Conservation (phyloP, 2,113 vertebrate species). For the Oophaga pumilio region DNA sequence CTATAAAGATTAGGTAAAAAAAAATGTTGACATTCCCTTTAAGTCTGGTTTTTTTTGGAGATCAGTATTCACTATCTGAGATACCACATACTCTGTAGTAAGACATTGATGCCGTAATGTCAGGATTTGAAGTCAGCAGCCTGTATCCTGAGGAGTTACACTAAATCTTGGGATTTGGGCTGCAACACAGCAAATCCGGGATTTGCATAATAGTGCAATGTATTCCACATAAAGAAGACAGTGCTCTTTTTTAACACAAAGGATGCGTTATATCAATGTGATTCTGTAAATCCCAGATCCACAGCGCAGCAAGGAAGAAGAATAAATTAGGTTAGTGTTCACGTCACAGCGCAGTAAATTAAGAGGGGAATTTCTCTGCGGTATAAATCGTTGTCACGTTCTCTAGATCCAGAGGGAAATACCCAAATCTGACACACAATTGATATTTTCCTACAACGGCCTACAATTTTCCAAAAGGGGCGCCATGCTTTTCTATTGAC, state of each 20-base stretch:
- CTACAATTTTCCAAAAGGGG: not conserved
- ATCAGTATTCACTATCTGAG: not conserved
- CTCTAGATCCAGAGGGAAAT: conserved; percentile 4
- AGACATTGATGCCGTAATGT: not conserved
- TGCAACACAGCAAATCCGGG: conserved; percentile 10
- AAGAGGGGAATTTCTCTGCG: not conserved
- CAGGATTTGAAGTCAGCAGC: not conserved
- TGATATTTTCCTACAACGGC: not conserved
- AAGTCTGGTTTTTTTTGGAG: not conserved
- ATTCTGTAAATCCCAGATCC: not conserved
- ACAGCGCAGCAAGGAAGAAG: not conserved
- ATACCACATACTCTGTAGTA: not conserved
- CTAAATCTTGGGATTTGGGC: conserved; percentile 37
- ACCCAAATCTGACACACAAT: not conserved
- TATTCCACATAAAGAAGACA: not conserved
- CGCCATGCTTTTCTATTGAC: not conserved
- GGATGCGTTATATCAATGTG: not conserved
- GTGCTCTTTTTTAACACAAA: not conserved
- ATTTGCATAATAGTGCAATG: conserved; percentile 14
- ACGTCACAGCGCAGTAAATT: not conserved
- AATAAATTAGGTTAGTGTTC: not conserved
- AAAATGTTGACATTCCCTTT: not conserved
- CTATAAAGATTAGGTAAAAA: too few relatives aligned
- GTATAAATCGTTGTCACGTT: conserved; percentile 4
- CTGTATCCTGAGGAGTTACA: conserved; percentile 9